phyloP scores from a whole-genome alignment of 2,797 vertebrate genomes.

The Premnoplex brunnescens region DNA sequence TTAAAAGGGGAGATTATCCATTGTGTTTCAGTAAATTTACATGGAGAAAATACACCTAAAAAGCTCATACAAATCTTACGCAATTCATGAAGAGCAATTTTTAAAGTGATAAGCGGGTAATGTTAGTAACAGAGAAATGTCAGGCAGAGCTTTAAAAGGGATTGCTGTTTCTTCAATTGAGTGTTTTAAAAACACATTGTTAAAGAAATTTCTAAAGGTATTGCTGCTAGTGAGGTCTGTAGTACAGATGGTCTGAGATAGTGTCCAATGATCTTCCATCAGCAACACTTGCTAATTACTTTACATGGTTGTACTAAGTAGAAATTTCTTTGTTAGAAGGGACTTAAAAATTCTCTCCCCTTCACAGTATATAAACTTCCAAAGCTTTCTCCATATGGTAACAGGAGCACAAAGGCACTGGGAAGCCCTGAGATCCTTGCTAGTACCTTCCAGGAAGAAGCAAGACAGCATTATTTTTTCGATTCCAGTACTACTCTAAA shows the following conservation, averaged over 20 bases:
- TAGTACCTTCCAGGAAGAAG: neutral
- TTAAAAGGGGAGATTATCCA: neutral
- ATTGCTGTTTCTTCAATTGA: neutral
- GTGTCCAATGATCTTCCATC: neutral
- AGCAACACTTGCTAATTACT: neutral
- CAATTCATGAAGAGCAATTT: neutral
- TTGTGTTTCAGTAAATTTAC: neutral
- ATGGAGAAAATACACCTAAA: neutral
- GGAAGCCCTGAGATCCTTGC: neutral
- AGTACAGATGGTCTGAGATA: neutral
- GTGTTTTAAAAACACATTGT: neutral
- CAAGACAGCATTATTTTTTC: neutral
- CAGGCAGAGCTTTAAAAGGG: neutral
- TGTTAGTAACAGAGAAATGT: neutral
- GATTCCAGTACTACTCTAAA: neutral
- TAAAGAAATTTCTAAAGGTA: neutral
- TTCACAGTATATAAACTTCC: neutral
- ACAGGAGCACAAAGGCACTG: neutral
- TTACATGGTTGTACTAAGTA: neutral
- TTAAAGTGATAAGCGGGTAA: neutral
- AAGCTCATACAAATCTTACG: neutral
- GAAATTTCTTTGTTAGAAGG: neutral
- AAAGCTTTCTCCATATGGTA: neutral
- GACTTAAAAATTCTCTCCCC: neutral
- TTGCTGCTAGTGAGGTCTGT: neutral